A percentile compares a stretch with the other conserved stretches of the same genome.
phyloP scores from a whole-genome alignment of 2,797 vertebrate species.

The Podargus strigoides region DNA sequence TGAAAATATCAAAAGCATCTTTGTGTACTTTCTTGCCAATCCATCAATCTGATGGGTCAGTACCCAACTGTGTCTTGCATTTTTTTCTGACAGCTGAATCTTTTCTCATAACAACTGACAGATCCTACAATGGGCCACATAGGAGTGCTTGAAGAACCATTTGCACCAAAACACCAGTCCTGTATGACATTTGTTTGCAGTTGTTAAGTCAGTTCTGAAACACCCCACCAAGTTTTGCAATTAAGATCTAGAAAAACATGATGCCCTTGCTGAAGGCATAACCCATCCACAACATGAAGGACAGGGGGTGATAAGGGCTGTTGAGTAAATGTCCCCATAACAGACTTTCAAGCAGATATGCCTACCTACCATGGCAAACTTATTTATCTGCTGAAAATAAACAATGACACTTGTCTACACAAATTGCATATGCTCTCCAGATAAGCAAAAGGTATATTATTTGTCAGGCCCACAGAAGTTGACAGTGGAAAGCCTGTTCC shows the following conservation, averaged over 20 bases:
- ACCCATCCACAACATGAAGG: background rate
- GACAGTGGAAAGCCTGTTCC: background rate
- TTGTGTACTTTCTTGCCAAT: background rate
- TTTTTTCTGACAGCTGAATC: background rate
- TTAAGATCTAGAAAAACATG: background rate
- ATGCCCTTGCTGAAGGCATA: background rate
- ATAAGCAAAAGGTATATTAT: background rate
- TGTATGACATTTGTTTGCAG: background rate
- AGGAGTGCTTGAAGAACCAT: background rate
- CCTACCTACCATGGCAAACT: background rate
- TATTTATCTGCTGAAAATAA: background rate
- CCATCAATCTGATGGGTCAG: background rate
- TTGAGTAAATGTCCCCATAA: background rate
- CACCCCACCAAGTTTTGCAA: background rate
- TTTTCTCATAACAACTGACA: background rate
- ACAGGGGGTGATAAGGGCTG: background rate
- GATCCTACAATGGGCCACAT: background rate
- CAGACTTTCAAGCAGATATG: background rate
- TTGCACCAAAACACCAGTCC: accelerated
- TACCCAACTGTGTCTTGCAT: background rate
- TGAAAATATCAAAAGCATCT: background rate
- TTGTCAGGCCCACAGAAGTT: background rate
- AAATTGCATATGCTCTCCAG: background rate
- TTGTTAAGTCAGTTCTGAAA: background rate
- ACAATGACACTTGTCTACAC: background rate